Percentiles rank a stretch among this genome's conserved stretches.
Evolutionary conservation across 2,113 vertebrate species (phyloP).

Genomic region (Chloebia gouldiae): DNA sequence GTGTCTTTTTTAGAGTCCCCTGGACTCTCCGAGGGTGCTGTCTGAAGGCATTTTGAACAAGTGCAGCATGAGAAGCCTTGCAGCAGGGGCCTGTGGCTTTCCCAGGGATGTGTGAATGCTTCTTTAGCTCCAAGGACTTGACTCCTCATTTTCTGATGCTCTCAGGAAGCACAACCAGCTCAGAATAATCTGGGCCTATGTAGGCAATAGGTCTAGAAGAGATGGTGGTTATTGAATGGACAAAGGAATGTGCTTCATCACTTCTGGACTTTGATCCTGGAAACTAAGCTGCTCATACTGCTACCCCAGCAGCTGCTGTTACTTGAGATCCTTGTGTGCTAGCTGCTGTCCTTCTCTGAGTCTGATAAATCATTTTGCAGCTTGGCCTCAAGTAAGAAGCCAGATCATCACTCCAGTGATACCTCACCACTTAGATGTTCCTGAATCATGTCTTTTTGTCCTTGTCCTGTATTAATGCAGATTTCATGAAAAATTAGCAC

Average conservation of each 20-base stretch:
- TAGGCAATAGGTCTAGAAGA: neutral
- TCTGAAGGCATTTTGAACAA: neutral
- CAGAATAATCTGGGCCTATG: neutral
- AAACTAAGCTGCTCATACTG: neutral
- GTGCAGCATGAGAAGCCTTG: neutral
- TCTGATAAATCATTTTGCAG: neutral
- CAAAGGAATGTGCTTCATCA: neutral
- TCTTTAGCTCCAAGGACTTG: neutral
- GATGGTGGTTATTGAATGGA: neutral
- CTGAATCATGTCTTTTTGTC: accelerated
- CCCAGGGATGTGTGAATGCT: neutral
- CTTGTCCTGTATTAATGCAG: neutral
- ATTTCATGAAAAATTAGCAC: neutral
- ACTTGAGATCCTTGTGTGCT: neutral
- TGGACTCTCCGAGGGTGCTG: neutral
- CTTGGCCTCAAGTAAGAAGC: neutral
- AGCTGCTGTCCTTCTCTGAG: neutral
- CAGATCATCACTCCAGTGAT: neutral
- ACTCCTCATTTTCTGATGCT: neutral
- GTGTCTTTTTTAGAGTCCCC: accelerated
- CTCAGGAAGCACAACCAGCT: neutral
- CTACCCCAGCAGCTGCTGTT: neutral
- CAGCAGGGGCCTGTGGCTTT: neutral
- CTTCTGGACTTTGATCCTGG: neutral
- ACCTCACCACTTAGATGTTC: neutral